A percentile compares a stretch with the other conserved stretches of the same genome.
Conservation (phyloP, 2,797 vertebrate species). For the Harpagifer antarcticus region DNA sequence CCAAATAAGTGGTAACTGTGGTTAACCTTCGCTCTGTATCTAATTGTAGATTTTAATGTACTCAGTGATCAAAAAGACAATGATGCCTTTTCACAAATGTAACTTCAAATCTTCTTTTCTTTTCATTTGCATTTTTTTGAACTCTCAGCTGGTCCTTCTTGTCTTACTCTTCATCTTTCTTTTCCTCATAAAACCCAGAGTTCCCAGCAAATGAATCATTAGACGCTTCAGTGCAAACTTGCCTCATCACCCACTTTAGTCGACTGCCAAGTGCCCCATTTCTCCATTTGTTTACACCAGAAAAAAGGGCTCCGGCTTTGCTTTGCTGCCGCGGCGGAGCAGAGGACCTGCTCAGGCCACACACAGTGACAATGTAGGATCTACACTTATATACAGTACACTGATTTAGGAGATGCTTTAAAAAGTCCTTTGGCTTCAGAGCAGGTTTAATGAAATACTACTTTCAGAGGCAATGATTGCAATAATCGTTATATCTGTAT, state of each 20-base stretch:
- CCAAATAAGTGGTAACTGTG: constrained; percentile 1
- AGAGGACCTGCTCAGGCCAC: constrained; percentile 74
- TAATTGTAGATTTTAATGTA: not conserved
- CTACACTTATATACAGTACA: constrained; percentile 61
- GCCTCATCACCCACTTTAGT: constrained; percentile 82
- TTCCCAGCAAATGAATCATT: constrained; percentile 83
- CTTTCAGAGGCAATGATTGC: constrained; percentile 40
- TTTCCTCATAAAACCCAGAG: constrained; percentile 75
- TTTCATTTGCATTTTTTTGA: constrained; percentile 41
- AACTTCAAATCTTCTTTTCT: constrained; percentile 23
- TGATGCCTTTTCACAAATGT: constrained; percentile 7
- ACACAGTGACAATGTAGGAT: constrained; percentile 76
- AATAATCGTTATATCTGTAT: constrained; percentile 38
- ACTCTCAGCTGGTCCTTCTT: constrained; percentile 58
- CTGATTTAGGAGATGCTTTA: constrained; percentile 66
- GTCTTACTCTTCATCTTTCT: constrained; percentile 72
- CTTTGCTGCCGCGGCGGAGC: constrained; percentile 63
- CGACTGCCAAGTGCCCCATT: constrained; percentile 83
- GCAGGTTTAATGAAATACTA: constrained; percentile 60
- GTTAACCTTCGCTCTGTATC: constrained; percentile 1
- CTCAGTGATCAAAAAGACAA: not conserved
- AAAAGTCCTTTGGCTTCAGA: constrained; percentile 46
- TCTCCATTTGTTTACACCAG: constrained; percentile 83
- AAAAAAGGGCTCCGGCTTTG: constrained; percentile 73
- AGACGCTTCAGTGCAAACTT: constrained; percentile 83